Conservation (phyloP, 2,113 vertebrate species). For the Oreochromis aureus region DNA sequence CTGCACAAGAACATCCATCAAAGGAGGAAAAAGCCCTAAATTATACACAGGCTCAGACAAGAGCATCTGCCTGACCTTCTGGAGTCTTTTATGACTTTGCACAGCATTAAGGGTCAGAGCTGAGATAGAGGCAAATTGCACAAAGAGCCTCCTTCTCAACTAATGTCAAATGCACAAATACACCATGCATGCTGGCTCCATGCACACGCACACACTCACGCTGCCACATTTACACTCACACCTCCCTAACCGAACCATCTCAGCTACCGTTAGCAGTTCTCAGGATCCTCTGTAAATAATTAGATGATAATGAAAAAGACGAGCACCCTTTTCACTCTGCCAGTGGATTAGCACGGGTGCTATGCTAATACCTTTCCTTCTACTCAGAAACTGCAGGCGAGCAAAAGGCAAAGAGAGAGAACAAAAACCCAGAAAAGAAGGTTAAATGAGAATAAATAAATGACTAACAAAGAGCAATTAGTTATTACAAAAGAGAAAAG, state of each 20-base stretch:
- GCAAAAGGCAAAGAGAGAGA: not conserved
- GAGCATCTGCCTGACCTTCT: constrained; percentile 51
- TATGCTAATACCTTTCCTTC: constrained; percentile 58
- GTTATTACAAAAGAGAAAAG: not conserved
- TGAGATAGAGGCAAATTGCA: constrained; percentile 45
- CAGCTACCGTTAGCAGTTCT: constrained; percentile 42
- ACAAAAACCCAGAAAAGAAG: not conserved
- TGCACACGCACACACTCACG: not conserved
- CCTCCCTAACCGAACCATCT: not conserved
- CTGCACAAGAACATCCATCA: constrained; percentile 11
- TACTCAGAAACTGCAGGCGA: constrained; percentile 18
- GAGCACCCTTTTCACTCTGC: constrained; percentile 54
- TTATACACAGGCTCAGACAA: constrained; percentile 27
- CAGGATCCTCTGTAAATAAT: constrained; percentile 69
- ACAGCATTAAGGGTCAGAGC: constrained; percentile 31
- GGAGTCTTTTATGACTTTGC: constrained; percentile 33
- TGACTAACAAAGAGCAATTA: constrained; percentile 30
- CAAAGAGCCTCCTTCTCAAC: constrained; percentile 37
- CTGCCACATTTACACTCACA: not conserved
- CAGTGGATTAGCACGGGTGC: constrained; percentile 68
- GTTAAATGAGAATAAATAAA: constrained; percentile 44
- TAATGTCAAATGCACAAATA: constrained; percentile 37
- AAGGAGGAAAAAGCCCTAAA: constrained; percentile 29
- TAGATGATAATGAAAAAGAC: constrained; percentile 69
- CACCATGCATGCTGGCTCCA: not conserved